Evolutionary conservation across 2,888 invertebrate genomes (phyloP).

Genomic region (Philhelius pedissequus): DNA sequence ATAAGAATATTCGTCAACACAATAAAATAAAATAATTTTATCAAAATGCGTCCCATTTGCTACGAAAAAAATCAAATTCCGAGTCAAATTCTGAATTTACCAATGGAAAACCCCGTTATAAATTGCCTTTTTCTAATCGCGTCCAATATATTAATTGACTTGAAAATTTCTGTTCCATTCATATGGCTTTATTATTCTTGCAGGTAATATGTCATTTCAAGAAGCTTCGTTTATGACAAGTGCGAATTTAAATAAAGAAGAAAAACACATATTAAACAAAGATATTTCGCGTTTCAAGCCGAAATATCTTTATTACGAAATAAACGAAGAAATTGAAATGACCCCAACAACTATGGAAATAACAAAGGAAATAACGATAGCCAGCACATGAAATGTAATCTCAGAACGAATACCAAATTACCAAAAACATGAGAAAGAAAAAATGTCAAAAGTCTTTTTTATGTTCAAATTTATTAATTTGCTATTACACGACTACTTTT

Average conservation of each 20-base stretch:
- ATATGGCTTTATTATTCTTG: neutral
- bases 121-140: too few species aligned
- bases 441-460: too few species aligned
- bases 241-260: slow-evolving; percentile 72
- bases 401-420: neutral
- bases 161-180: neutral
- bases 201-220: slow-evolving; percentile 71
- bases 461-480: too few species aligned
- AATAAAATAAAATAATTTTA: too few species aligned
- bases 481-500: too few species aligned
- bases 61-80: too few species aligned
- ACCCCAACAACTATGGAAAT: slow-evolving; percentile 58
- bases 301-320: slow-evolving; percentile 74
- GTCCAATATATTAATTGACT: neutral
- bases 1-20: too few species aligned
- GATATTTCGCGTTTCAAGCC: slow-evolving; percentile 72
- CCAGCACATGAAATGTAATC: neutral
- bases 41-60: too few species aligned
- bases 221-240: slow-evolving; percentile 74
- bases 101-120: too few species aligned
- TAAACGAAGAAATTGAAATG: slow-evolving; percentile 64
- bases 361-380: slow-evolving; percentile 54
- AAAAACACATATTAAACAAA: slow-evolving; percentile 70
- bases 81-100: too few species aligned
- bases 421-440: neutral